Base-by-base conservation (phyloP, 64 coral and sea anemone genomes). In the Montipora efflorescens region DNA sequence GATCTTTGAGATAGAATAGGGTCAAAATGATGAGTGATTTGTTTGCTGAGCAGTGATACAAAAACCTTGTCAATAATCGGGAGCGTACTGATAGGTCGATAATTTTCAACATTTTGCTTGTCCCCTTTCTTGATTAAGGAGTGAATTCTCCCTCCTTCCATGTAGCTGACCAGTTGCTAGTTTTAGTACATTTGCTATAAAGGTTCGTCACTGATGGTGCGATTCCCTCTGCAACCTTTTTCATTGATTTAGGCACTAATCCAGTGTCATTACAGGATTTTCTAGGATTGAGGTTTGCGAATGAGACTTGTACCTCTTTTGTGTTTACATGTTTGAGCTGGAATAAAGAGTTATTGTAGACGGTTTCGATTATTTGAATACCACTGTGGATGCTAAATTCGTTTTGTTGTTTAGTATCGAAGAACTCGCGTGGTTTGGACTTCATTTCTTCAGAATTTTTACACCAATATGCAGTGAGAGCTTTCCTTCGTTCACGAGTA, bases 161-260 rank as follows among this genome's bases (percentile, higher is more conserved):
- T 55, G 52, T 55, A 55, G 9, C 52, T 55, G 2, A 0, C 52
- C 52, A 55, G 52, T 55, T 55, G 9, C 52, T 0, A 55, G 52
- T 55, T 55, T 55, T 28, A 28, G 28, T 28, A 28, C 28, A 28
- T 28, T 28, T 88, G 86, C 59, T 88, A 47, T 88, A 76, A 76
- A 88, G 71, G 71, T 88, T 88, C 5, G 68, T 88, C 86, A 88
- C 69, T 76, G 48, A 88, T 55, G 69, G 69, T 88, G 86, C 69
- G 20, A 88, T 76, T 22, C 86, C 86, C 70, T 75, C 86, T 88
- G 86, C 86, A 88, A 88, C 70, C 52, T 75, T 88, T 47, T 75
- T 76, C 71, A 53, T 88, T 88, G 75, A 75, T 64, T 64, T 64
- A 64, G 59, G 10, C 59, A 64, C 18, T 64, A 64, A 15, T 64